Base-by-base conservation (phyloP, 23 tunicate species). In the Halocynthia aurantium region DNA sequence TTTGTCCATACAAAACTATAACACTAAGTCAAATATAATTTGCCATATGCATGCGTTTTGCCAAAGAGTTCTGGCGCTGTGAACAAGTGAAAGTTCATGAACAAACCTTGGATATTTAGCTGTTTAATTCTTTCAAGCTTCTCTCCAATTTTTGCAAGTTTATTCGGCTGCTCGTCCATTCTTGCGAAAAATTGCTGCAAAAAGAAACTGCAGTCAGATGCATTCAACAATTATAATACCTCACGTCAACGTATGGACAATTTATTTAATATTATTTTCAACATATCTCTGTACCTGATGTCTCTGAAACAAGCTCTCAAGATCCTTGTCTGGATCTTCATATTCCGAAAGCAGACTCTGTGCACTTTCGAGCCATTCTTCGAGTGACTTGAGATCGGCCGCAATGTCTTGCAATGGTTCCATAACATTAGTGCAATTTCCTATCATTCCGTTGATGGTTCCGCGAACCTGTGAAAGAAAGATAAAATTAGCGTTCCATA, bases 301-400 rank as follows among this genome's bases (percentile, higher is more conserved):
- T 15, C 71, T 17, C 77, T 80, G 81, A 53, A 73, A 84, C 49
- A 77, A 77, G 15, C 74, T 64, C 51, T 84, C 96, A 62, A 84
- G 19, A 57, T 89, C 96, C 10, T 52, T 80, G 6, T 89, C 88
- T 44, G 84, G 57, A 31, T 77, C 66, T 56, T 72, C 80, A 61
- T 89, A 74, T 21, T 87, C 87, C 53, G 67, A 67, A 49, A 89
- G 51, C 79, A 84, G 13, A 17, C 69, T 64, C 17, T 84, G 81
- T 6, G 96, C 96, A 22, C 84, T 88, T 12, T 80, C 88, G 57
- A 84, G 53, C 88, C 88, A 89, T 12, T 70, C 87, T 22, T 89
- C 61, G 54, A 89, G 78, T 19, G 88, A 79, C n/a, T 84, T 88
- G 51, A 89, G 80, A 80, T 89, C 88, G 5, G 69, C 84, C 49